A percentile compares a stretch with the other conserved stretches of the same genome.
Evolutionary conservation across 2,113 vertebrate genomes (phyloP).

Genomic region (Corydoras sp.): DNA sequence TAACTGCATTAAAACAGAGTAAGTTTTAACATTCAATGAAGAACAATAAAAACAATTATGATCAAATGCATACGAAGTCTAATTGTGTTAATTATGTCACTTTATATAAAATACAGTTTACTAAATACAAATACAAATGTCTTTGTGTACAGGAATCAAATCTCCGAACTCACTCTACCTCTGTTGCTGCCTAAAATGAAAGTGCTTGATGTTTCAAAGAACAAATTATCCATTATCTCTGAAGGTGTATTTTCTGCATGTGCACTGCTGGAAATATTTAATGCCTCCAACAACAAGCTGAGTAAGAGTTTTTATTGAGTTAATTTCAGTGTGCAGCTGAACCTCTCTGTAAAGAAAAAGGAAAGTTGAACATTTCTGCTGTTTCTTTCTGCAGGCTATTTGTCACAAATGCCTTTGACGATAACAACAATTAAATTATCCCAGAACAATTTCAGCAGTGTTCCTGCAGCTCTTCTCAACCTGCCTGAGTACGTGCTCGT

Average conservation of each 20-base stretch:
- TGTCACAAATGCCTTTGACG: slow-evolving; percentile 73
- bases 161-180: slow-evolving; percentile 64
- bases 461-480: slow-evolving; percentile 74
- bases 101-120: too few species aligned
- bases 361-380: background rate
- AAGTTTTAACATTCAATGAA: too few species aligned
- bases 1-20: too few species aligned
- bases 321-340: background rate
- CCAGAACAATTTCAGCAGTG: slow-evolving; percentile 72
- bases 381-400: slow-evolving; percentile 60
- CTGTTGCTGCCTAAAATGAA: slow-evolving; percentile 76
- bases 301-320: slow-evolving; percentile 60
- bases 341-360: background rate
- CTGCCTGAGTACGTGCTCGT: slow-evolving; percentile 79
- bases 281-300: slow-evolving; percentile 76
- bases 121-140: too few species aligned
- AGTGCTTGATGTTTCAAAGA: slow-evolving; percentile 84
- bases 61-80: too few species aligned
- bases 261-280: slow-evolving; percentile 80
- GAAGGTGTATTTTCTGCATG: slow-evolving; percentile 72
- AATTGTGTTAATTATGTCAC: too few species aligned
- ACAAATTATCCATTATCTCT: slow-evolving; percentile 68
- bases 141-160: slow-evolving; percentile 71
- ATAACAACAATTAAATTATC: slow-evolving; percentile 82
- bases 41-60: too few species aligned